Percentiles rank a stretch among this genome's conserved stretches.
Conservation (phyloP, 1,140 invertebrate species). For the Drosophila athabasca region DNA sequence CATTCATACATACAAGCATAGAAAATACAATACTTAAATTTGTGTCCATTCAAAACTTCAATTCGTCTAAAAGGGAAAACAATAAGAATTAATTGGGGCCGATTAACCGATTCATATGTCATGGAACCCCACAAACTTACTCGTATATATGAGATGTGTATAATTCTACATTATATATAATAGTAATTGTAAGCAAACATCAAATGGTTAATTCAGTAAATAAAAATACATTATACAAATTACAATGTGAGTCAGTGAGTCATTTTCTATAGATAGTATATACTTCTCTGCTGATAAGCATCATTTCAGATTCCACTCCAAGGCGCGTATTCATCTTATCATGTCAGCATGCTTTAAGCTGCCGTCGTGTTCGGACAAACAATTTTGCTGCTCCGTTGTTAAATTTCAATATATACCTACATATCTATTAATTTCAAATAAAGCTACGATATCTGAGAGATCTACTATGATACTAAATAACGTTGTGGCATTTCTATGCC, state of each 20-base stretch:
- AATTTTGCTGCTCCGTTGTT: too few species aligned
- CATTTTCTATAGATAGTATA: background rate
- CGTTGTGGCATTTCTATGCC: background rate
- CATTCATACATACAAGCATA: conserved; percentile 29
- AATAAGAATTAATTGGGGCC: conserved; percentile 59
- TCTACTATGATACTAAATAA: background rate
- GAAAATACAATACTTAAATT: conserved; percentile 46
- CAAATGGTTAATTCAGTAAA: conserved; percentile 78
- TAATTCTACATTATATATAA: conserved; percentile 62
- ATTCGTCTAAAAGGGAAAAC: conserved; percentile 63
- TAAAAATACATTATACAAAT: conserved; percentile 68
- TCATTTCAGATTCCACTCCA: too few species aligned
- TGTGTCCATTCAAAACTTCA: conserved; percentile 77
- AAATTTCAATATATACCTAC: too few species aligned
- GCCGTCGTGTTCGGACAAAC: too few species aligned
- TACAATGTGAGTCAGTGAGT: background rate
- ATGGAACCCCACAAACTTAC: conserved; percentile 22
- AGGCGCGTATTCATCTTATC: too few species aligned
- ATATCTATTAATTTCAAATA: background rate
- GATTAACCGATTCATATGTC: conserved; percentile 33
- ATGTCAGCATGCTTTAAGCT: too few species aligned
- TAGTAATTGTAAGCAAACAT: conserved; percentile 64
- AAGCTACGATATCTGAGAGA: background rate
- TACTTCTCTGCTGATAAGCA: too few species aligned
- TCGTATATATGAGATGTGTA: conserved; percentile 51